Evolutionary conservation across 2,888 invertebrate species (phyloP), one percentile per base, ranked within the genome.

Genomic region (Mythimna vitellina): DNA sequence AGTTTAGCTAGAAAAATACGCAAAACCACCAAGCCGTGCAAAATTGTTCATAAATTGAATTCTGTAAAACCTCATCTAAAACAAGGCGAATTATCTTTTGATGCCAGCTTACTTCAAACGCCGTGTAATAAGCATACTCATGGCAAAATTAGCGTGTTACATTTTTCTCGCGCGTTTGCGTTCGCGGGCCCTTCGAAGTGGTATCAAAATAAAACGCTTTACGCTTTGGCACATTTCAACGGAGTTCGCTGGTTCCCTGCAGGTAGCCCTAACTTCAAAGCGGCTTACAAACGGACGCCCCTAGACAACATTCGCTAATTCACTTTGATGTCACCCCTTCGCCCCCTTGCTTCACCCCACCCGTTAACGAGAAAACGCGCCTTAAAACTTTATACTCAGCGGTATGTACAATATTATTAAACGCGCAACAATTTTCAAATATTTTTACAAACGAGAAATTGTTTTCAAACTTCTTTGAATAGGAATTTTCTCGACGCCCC

Each of bases 301-400:
- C 93, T 92, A 95, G 95, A 95, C 95, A 96, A 95, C 95, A 95
- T 94, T 95, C 94, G 94, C 93, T 96, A 96, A 96, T 96, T 96
- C 95, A 93, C 96, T 96, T 96, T 96, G 95, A 96, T 95, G 94
- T 95, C 90, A 88, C 91, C 93, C 93, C 91, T 46, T 89, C 89
- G 83, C 87, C 89, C 88, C 87, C 85, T 82, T 74, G 73, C 81
- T 79, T 82, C 82, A 78, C 85, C 85, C 87, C 82, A 83, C 85
- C 82, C 83, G 83, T 91, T 94, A 93, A 94, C 93, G 94, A 95
- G 94, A 93, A 95, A 94, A 95, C 91, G 91, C 91, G 92, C 92
- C 94, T 93, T 93, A 93, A 94, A 94, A 94, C 89, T 95, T 95
- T 93, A 92, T 94, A 92, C 93, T 89, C 90, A 82, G 86, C 88